Evolutionary conservation across 2,797 vertebrate species (phyloP).

Genomic region (Buphagus erythrorhynchus): DNA sequence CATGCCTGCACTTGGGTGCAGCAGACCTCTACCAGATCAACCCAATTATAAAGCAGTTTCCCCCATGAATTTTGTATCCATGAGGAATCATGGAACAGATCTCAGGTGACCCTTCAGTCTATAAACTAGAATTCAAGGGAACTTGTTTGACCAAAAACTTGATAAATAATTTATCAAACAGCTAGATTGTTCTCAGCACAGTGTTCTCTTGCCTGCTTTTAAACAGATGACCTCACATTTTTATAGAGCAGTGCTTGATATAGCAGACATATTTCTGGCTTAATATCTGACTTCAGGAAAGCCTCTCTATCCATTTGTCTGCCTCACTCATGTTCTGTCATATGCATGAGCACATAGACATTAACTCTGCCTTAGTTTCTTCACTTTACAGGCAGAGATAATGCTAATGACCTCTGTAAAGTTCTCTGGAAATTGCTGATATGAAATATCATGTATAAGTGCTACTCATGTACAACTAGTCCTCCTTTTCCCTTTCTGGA

Average conservation of each 20-base stretch:
- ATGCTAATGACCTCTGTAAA: background rate
- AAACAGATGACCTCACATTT: background rate
- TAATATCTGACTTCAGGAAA: background rate
- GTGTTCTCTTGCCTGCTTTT: background rate
- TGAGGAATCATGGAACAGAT: background rate
- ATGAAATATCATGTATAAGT: background rate
- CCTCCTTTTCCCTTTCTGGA: background rate
- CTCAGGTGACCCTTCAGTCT: background rate
- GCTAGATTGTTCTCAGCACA: background rate
- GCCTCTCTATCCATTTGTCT: background rate
- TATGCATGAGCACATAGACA: background rate
- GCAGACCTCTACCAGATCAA: background rate
- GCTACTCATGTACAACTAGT: background rate
- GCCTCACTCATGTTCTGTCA: background rate
- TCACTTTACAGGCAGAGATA: background rate
- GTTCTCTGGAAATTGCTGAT: background rate
- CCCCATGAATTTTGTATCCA: background rate
- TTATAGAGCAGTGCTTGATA: background rate
- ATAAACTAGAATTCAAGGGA: background rate
- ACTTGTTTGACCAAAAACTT: background rate
- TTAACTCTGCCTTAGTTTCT: slow-evolving; percentile 6
- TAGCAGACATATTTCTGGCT: background rate
- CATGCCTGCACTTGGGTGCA: background rate
- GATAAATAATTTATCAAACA: background rate
- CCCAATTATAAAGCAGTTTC: background rate